These are phyloP conservation scores for Melanerpes formicivorus DNA, from an alignment of 2,113 vertebrate species.

Conservation along the genomic window DNA sequence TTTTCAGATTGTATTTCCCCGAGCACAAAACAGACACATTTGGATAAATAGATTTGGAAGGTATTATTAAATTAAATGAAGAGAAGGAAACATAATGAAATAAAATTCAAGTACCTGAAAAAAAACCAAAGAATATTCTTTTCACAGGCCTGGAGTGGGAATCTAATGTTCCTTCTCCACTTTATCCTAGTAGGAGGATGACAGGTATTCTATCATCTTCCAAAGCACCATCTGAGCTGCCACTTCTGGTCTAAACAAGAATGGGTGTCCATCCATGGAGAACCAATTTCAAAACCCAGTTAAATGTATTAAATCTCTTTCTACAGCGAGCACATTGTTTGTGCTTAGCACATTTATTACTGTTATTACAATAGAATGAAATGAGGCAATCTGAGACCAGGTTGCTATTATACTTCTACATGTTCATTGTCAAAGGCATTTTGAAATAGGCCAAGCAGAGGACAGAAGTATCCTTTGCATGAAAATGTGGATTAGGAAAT, in stretches of 20 bases:
- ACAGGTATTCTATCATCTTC: conserved; percentile 40
- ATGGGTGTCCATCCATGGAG: background rate
- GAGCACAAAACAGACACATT: too few species aligned
- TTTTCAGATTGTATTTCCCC: too few species aligned
- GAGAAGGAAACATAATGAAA: too few species aligned
- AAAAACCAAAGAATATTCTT: background rate
- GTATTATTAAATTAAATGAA: too few species aligned
- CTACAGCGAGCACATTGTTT: background rate
- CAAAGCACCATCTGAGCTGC: conserved; percentile 27
- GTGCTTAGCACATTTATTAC: conserved; percentile 9
- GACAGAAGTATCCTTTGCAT: background rate
- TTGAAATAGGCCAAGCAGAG: background rate
- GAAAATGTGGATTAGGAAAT: background rate
- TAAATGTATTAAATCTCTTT: conserved; percentile 9
- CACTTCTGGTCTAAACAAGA: conserved; percentile 22
- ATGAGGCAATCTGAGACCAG: background rate
- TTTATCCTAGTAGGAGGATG: conserved; percentile 13
- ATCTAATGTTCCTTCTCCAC: conserved; percentile 32
- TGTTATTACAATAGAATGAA: conserved; percentile 12
- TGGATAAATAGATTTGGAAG: too few species aligned
- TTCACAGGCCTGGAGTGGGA: conserved; percentile 31
- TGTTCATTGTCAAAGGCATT: background rate
- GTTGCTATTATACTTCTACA: background rate
- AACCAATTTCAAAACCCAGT: conserved; percentile 32
- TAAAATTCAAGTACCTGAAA: too few species aligned